Conservation (phyloP, 2,113 vertebrate species). For the Trichomycterus rosablanca region DNA sequence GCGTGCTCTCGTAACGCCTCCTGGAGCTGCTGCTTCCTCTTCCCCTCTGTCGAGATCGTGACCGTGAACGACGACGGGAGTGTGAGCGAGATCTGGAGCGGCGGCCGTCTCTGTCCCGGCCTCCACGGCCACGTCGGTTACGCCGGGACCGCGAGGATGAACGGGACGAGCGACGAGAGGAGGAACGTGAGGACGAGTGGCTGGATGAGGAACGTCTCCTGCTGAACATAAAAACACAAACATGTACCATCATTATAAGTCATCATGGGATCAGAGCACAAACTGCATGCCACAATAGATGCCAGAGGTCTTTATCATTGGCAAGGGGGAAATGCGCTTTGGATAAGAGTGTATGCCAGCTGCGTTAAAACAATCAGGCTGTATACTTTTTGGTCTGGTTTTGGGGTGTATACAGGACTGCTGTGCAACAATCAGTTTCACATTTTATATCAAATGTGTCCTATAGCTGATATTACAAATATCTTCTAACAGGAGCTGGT, state of each 20-base stretch:
- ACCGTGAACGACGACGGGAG: constrained; percentile 73
- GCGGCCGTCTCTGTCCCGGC: constrained; percentile 65
- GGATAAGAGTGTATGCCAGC: too few relatives aligned
- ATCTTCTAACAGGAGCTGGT: too few relatives aligned
- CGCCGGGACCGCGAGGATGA: constrained; percentile 79
- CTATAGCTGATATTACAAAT: too few relatives aligned
- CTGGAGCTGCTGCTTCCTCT: constrained; percentile 61
- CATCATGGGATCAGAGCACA: constrained; percentile 21
- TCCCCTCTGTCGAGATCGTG: constrained; percentile 66
- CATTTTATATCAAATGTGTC: too few relatives aligned
- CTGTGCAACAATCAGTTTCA: too few relatives aligned
- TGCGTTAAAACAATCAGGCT: too few relatives aligned
- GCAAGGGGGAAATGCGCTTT: too few relatives aligned
- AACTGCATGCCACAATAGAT: background rate
- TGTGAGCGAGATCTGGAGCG: constrained; percentile 69
- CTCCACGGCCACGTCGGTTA: constrained; percentile 67
- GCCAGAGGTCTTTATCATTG: too few relatives aligned
- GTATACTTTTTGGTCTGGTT: too few relatives aligned
- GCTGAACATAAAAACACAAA: constrained; percentile 57
- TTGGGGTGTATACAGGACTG: too few relatives aligned
- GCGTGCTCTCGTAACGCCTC: constrained; percentile 71
- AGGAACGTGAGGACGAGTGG: constrained; percentile 69
- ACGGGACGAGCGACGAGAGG: constrained; percentile 73
- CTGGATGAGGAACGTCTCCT: constrained; percentile 71
- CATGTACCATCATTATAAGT: too few relatives aligned